Percentiles rank a stretch among this genome's conserved stretches.
Evolutionary conservation across 2,113 vertebrate species (phyloP).

Genomic region (Sminthopsis crassicaudata): DNA sequence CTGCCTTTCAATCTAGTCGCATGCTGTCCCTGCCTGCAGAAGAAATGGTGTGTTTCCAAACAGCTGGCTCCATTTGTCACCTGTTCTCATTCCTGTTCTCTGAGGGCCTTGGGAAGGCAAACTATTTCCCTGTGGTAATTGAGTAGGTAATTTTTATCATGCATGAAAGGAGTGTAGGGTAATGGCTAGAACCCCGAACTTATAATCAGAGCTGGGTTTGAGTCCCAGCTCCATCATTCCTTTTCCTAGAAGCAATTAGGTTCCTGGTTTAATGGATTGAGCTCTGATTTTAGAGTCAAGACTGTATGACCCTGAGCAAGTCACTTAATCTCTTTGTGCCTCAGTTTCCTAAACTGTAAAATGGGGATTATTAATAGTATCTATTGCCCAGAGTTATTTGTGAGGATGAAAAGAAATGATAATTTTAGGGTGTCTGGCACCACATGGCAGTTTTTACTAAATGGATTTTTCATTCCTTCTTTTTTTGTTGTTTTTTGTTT

Average conservation of each 20-base stretch:
- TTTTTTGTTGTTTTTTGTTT: too few relatives aligned
- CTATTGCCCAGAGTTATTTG: neutral
- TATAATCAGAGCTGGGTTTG: neutral
- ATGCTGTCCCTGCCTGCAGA: neutral
- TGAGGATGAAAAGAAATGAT: neutral
- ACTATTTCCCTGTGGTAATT: neutral
- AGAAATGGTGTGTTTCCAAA: conserved; percentile 2
- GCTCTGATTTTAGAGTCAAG: neutral
- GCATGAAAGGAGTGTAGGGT: neutral
- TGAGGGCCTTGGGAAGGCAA: neutral
- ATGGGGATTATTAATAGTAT: neutral
- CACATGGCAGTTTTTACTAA: neutral
- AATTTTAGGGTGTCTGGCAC: neutral
- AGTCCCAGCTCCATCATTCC: neutral
- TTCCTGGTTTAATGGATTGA: neutral
- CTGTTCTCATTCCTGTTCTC: neutral
- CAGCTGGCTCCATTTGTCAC: neutral
- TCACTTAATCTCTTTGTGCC: neutral
- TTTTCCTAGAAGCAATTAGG: neutral
- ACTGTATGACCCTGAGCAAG: neutral
- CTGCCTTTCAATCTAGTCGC: neutral
- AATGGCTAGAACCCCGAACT: neutral
- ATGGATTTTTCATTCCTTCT: neutral
- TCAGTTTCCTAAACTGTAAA: neutral
- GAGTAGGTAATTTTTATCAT: neutral